Conservation (phyloP, 2,888 invertebrate genomes). For the Sarcophaga caerulescens region DNA sequence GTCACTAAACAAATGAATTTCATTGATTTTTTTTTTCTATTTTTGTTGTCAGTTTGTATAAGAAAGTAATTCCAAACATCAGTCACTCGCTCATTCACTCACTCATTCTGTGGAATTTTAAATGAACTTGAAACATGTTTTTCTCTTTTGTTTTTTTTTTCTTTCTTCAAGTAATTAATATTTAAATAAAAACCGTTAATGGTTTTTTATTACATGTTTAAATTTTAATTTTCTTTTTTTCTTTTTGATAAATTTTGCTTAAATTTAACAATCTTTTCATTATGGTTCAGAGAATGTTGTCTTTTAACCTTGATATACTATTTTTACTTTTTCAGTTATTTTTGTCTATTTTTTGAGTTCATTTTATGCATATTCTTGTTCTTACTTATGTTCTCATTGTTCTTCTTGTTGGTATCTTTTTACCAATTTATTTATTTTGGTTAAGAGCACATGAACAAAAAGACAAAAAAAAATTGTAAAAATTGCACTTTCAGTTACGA, state of each 20-base stretch:
- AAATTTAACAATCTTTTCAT: neutral
- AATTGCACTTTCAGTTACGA: neutral
- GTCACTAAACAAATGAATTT: neutral
- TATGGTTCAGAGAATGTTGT: neutral
- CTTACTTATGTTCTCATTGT: neutral
- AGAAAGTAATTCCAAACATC: neutral
- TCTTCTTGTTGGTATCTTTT: neutral
- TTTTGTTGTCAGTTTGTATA: neutral
- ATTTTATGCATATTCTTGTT: neutral
- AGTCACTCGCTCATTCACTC: no score
- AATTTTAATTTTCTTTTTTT: neutral
- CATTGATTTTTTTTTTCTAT: slow-evolving; percentile 45
- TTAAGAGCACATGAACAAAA: slow-evolving; percentile 1
- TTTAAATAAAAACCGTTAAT: no score
- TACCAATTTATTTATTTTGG: slow-evolving; percentile 32
- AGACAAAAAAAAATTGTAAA: no score
- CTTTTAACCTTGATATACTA: neutral
- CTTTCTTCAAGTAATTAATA: no score
- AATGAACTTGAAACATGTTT: neutral
- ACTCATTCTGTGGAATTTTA: neutral
- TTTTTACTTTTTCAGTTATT: neutral
- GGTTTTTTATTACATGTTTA: neutral
- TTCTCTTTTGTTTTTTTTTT: neutral
- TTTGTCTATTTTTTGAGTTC: neutral
- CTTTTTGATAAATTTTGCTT: neutral